These are phyloP conservation scores for Laspeyria flexula DNA, from an alignment of 2,888 invertebrate genomes.

Conservation along the genomic window DNA sequence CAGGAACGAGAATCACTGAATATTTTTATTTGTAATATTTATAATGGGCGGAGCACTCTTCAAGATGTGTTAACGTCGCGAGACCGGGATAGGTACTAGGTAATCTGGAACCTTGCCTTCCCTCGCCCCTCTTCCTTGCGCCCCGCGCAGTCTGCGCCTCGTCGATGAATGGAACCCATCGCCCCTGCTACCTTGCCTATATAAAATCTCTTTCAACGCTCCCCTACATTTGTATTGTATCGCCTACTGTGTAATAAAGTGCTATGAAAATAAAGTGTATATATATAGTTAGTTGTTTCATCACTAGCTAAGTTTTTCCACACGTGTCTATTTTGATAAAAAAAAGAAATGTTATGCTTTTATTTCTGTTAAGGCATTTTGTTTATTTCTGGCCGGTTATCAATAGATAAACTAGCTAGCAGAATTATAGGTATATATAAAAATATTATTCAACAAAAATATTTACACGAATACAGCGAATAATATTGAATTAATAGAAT, in stretches of 20 bases:
- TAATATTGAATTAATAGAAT: no score
- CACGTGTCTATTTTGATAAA: neutral
- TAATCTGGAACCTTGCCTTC: conserved; percentile 60
- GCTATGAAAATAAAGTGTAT: conserved; percentile 73
- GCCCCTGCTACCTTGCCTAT: conserved; percentile 60
- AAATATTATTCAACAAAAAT: no score
- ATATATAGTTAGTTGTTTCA: conserved; percentile 56
- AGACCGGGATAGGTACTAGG: conserved; percentile 66
- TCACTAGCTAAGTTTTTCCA: conserved; percentile 25
- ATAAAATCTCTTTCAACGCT: conserved; percentile 65
- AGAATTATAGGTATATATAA: no score
- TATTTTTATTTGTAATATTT: conserved; percentile 26
- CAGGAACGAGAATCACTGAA: conserved; percentile 24
- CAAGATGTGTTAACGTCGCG: conserved; percentile 50
- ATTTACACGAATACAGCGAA: no score
- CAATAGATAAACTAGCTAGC: no score
- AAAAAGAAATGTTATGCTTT: no score
- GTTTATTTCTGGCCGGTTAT: no score
- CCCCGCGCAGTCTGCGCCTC: conserved; percentile 75
- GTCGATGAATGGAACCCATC: conserved; percentile 79
- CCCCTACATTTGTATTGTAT: conserved; percentile 71
- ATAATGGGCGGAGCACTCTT: conserved; percentile 5
- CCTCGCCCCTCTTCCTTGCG: conserved; percentile 41
- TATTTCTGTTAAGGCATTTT: no score
- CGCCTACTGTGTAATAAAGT: conserved; percentile 67